A percentile compares a stretch with the other conserved stretches of the same genome.
Conservation (phyloP, 2,113 vertebrate genomes). For the Brienomyrus brachyistius region DNA sequence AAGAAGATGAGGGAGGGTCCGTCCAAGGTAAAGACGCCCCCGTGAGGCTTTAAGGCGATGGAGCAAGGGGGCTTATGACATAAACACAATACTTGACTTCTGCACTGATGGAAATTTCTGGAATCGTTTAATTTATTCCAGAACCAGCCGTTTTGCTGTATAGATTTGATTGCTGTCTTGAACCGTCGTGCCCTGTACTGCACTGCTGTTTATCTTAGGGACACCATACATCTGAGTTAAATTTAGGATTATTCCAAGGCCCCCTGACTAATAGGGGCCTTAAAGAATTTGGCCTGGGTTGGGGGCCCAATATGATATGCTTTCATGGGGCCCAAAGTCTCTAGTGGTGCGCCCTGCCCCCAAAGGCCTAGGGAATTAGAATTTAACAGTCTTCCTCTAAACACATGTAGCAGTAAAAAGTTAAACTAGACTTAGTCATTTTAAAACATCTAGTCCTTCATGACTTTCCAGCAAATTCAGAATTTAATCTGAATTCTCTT, state of each 20-base stretch:
- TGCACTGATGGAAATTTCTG: neutral
- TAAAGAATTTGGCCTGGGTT: neutral
- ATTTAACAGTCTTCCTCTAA: neutral
- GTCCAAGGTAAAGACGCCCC: constrained; percentile 73
- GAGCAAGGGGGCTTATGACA: neutral
- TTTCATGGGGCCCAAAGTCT: neutral
- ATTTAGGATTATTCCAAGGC: neutral
- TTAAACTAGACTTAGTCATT: neutral
- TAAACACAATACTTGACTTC: neutral
- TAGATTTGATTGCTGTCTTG: neutral
- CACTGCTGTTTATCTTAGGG: neutral
- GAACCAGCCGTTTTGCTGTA: neutral
- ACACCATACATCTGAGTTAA: neutral
- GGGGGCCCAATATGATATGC: neutral
- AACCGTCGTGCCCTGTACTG: neutral
- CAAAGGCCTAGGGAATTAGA: neutral
- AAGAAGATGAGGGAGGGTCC: constrained; percentile 98
- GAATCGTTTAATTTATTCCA: neutral
- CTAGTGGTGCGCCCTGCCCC: neutral
- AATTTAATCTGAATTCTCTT: neutral
- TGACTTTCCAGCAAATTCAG: neutral
- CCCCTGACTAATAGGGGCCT: too few species aligned
- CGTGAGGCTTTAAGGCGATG: neutral
- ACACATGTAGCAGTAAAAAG: neutral
- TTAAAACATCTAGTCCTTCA: neutral